These are phyloP conservation scores for Chirona hameri DNA, from an alignment of 2,888 invertebrate genomes.

Conservation along the genomic window DNA sequence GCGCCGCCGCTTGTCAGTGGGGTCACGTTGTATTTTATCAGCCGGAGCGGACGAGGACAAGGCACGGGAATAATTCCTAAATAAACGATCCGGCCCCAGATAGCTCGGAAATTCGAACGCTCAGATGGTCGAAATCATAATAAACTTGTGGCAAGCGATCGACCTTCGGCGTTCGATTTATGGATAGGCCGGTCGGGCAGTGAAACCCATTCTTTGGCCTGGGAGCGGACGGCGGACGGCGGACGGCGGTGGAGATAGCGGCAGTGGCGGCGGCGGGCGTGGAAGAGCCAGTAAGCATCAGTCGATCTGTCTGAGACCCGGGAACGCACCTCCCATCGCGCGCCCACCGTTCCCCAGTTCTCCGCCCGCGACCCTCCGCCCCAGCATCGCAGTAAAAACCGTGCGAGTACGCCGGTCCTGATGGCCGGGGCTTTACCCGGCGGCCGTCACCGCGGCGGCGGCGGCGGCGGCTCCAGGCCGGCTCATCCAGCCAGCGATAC, in stretches of 20 bases:
- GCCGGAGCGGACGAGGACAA: background rate
- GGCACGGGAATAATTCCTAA: constrained; percentile 13
- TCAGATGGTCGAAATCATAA: constrained; percentile 28
- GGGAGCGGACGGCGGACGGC: background rate
- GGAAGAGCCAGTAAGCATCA: too few relatives aligned
- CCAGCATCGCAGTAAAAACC: too few relatives aligned
- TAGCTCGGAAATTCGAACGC: constrained; percentile 9
- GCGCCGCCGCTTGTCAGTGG: background rate
- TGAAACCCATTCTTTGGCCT: constrained; percentile 14
- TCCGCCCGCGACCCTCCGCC: too few relatives aligned
- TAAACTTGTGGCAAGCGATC: background rate
- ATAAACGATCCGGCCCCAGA: constrained; percentile 26
- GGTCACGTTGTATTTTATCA: constrained; percentile 29
- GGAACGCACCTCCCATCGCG: too few relatives aligned
- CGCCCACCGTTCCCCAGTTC: too few relatives aligned
- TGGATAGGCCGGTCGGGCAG: constrained; percentile 11
- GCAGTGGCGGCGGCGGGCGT: too few relatives aligned
- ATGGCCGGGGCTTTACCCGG: background rate
- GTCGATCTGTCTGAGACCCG: too few relatives aligned
- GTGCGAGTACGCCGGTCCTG: background rate
- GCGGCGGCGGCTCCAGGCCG: background rate
- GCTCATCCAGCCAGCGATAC: background rate
- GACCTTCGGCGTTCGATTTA: constrained; percentile 12
- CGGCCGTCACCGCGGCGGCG: background rate
- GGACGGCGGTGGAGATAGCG: too few relatives aligned